A percentile compares a stretch with the other conserved stretches of the same genome.
Evolutionary conservation across 1,140 invertebrate species (phyloP).

Genomic region (Camponotus vicinus): DNA sequence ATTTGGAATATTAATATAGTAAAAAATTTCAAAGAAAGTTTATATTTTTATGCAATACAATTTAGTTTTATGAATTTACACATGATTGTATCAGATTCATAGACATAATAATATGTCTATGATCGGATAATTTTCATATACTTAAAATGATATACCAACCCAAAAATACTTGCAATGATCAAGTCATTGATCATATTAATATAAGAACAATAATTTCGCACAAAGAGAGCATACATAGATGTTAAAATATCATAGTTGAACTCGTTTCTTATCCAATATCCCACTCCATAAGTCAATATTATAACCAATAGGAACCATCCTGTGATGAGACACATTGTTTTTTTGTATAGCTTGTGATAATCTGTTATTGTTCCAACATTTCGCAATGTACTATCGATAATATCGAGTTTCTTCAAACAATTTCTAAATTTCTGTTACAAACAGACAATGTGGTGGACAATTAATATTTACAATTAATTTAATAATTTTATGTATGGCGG

Average conservation of each 20-base stretch:
- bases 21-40: no score
- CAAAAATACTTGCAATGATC: neutral
- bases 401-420: slow-evolving; percentile 24
- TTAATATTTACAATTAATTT: no score
- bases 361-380: neutral
- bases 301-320: neutral
- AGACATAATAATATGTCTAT: neutral
- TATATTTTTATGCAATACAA: neutral
- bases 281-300: no score
- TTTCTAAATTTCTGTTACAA: slow-evolving; percentile 23
- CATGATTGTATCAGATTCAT: neutral
- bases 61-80: neutral
- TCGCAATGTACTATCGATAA: neutral
- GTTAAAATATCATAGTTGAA: neutral
- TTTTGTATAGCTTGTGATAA: slow-evolving; percentile 8
- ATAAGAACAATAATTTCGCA: neutral
- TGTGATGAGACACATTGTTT: neutral
- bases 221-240: neutral
- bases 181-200: slow-evolving; percentile 11
- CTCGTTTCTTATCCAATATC: neutral
- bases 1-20: no score
- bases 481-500: no score
- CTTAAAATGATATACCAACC: neutral
- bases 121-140: no score
- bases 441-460: no score